Percentiles rank a stretch among this genome's conserved stretches.
These are phyloP conservation scores for Desoria tigrina DNA, from an alignment of 2,888 invertebrate species.

Conservation along the genomic window DNA sequence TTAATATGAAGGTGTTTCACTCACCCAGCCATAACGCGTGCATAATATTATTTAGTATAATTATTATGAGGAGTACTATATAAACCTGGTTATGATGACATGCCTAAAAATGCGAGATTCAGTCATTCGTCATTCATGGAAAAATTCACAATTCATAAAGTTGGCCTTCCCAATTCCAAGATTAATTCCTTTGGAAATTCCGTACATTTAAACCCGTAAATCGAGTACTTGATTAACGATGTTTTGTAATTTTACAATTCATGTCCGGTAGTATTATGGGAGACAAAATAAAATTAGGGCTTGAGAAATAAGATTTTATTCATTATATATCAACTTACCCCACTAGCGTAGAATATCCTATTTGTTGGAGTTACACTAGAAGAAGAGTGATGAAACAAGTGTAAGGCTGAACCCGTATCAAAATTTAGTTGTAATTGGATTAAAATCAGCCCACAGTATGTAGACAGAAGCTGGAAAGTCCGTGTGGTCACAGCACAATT, in stretches of 20 bases:
- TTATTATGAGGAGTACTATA: neutral
- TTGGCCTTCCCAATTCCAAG: too few species aligned
- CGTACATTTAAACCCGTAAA: too few species aligned
- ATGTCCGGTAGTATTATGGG: too few species aligned
- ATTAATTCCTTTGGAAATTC: too few species aligned
- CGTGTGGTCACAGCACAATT: neutral
- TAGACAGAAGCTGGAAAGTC: constrained; percentile 33
- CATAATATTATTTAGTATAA: neutral
- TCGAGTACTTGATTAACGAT: too few species aligned
- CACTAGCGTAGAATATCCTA: constrained; percentile 52
- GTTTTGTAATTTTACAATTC: too few species aligned
- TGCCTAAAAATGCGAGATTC: too few species aligned
- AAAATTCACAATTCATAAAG: too few species aligned
- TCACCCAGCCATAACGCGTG: neutral
- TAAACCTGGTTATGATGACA: neutral
- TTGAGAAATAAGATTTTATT: too few species aligned
- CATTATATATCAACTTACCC: constrained; percentile 52
- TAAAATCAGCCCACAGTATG: constrained; percentile 32
- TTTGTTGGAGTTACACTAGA: constrained; percentile 36
- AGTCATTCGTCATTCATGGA: too few species aligned
- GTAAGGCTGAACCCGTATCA: constrained; percentile 41
- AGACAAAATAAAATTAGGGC: too few species aligned
- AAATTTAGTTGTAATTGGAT: constrained; percentile 46
- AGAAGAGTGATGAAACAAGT: constrained; percentile 37
- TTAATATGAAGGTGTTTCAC: too few species aligned